A percentile compares a stretch with the other conserved stretches of the same genome.
Evolutionary conservation across 2,888 invertebrate species (phyloP).

Genomic region (Orgyia antiqua): DNA sequence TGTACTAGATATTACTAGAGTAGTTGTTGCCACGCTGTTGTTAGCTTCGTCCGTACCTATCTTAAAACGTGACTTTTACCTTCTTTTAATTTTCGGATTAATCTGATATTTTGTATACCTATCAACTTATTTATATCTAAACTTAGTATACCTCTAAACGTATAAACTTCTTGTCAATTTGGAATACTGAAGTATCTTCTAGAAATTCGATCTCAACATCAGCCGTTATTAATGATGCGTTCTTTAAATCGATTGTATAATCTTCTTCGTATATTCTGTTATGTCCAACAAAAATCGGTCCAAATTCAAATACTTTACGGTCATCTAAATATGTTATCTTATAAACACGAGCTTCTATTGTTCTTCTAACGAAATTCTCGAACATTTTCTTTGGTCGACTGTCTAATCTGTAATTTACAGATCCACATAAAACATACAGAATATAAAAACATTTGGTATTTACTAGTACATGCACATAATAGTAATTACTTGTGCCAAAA

Average conservation of each 20-base stretch:
- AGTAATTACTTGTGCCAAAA: no score
- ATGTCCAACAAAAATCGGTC: constrained; percentile 61
- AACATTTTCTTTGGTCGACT: constrained; percentile 72
- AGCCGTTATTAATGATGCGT: constrained; percentile 71
- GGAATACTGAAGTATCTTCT: constrained; percentile 62
- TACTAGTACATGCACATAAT: no score
- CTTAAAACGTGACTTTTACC: no score
- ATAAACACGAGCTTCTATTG: constrained; percentile 53
- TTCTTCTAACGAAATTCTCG: constrained; percentile 57
- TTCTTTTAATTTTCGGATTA: no score
- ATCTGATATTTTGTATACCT: no score
- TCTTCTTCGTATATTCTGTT: constrained; percentile 67
- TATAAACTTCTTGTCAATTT: constrained; percentile 53
- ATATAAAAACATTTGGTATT: no score
- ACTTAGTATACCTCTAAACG: constrained; percentile 55
- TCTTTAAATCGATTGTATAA: constrained; percentile 70
- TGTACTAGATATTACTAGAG: no score
- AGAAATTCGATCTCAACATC: constrained; percentile 64
- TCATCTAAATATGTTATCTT: constrained; percentile 65
- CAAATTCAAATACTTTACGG: constrained; percentile 61
- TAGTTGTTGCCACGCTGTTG: no score
- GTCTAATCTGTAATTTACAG: constrained; percentile 53
- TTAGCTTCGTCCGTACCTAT: no score
- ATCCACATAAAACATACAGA: constrained; percentile 1
- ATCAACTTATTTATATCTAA: no score